Percentiles rank a stretch among this genome's conserved stretches.
Conservation (phyloP, 2,113 vertebrate genomes). For the Diadophis punctatus region DNA sequence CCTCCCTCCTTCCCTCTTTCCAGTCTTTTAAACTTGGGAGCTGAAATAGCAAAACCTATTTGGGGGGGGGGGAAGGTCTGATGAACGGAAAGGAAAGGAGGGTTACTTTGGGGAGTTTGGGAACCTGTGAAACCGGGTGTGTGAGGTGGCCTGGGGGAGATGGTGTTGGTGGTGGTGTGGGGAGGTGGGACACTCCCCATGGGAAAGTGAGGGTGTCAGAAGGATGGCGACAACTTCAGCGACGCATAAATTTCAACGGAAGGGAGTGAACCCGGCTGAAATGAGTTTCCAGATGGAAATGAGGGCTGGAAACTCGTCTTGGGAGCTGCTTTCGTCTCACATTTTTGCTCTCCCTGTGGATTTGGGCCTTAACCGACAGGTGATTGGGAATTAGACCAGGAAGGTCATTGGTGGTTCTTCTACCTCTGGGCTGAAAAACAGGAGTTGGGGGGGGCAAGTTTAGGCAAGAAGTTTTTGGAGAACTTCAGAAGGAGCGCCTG, state of each 20-base stretch:
- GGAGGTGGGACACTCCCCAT: no score
- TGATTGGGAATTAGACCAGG: not conserved
- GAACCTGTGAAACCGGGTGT: not conserved
- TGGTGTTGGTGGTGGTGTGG: no score
- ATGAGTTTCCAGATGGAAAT: not conserved
- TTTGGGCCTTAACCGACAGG: not conserved
- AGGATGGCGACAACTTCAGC: not conserved
- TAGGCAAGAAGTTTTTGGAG: not conserved
- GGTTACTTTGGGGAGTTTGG: not conserved
- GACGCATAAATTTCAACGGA: not conserved
- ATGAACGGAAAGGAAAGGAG: not conserved
- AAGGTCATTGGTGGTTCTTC: not conserved
- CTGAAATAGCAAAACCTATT: not conserved
- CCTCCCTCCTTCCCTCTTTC: no score
- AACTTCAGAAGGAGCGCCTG: not conserved
- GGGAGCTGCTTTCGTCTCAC: not conserved
- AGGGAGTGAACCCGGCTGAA: not conserved
- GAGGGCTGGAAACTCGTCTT: not conserved
- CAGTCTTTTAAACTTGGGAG: not conserved
- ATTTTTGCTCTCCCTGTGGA: no score
- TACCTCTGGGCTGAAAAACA: no score
- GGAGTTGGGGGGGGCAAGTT: not conserved
- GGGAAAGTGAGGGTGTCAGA: not conserved
- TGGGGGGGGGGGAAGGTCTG: no score
- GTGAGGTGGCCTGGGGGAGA: not conserved